Conservation (phyloP, 2,113 vertebrate species). For the Arizona elegans region DNA sequence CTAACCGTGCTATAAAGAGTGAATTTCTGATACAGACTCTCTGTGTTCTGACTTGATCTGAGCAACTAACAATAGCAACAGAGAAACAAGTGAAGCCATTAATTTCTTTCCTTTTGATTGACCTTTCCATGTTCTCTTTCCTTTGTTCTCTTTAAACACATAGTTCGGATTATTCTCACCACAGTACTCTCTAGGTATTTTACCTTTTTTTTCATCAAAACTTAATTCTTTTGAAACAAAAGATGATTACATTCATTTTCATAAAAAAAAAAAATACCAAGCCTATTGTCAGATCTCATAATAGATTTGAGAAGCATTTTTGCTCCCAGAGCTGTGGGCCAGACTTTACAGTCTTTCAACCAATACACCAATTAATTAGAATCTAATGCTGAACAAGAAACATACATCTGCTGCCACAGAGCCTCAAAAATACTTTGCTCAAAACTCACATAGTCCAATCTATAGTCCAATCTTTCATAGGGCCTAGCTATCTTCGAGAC, state of each 20-base stretch:
- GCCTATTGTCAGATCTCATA: conserved; percentile 8
- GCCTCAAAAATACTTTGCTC: not conserved
- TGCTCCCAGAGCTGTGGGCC: not conserved
- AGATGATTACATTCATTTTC: conserved; percentile 5
- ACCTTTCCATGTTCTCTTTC: conserved; percentile 48
- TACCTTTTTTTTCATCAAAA: conserved; percentile 21
- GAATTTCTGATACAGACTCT: conserved; percentile 22
- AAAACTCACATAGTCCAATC: not conserved
- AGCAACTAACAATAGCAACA: conserved; percentile 30
- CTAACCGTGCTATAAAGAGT: not conserved
- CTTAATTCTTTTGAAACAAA: conserved; percentile 12
- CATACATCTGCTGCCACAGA: not conserved
- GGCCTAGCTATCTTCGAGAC: too few species aligned
- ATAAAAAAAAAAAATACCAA: not conserved
- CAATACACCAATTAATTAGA: not conserved
- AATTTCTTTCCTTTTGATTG: conserved; percentile 43
- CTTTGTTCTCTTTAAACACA: conserved; percentile 48
- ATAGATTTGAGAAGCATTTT: not conserved
- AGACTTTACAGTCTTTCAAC: not conserved
- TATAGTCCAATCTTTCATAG: too few species aligned
- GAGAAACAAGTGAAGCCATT: conserved; percentile 31
- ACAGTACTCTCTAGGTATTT: not conserved
- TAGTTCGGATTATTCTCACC: conserved; percentile 22
- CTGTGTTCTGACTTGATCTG: conserved; percentile 47
- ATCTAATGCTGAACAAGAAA: not conserved